Conservation (phyloP, 1,140 invertebrate species). For the Drosophila willistoni region DNA sequence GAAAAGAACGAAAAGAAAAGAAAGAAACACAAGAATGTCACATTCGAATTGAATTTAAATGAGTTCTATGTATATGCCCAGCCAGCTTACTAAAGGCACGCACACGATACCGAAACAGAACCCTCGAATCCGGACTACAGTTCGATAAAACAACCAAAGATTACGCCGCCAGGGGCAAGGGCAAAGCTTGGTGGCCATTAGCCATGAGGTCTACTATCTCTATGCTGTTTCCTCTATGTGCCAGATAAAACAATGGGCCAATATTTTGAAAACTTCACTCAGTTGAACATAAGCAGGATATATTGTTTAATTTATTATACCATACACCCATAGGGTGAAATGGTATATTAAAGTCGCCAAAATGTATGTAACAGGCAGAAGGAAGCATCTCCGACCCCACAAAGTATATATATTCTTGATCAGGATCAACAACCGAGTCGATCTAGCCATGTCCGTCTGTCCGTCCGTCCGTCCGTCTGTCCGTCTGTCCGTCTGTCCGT, state of each 20-base stretch:
- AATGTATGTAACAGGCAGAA: no score
- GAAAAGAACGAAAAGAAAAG: conserved; percentile 20
- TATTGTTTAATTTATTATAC: background rate
- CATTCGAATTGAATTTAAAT: conserved; percentile 81
- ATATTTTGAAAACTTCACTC: background rate
- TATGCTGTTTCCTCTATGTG: background rate
- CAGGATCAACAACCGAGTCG: no score
- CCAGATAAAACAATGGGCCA: conserved; percentile 11
- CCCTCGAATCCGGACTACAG: conserved; percentile 42
- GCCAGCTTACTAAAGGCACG: conserved; percentile 6
- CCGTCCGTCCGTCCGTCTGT: no score
- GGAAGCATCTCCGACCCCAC: no score
- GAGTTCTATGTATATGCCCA: conserved; percentile 64
- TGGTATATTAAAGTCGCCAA: no score
- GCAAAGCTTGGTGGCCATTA: conserved; percentile 51
- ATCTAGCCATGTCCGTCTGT: no score
- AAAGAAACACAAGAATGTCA: conserved; percentile 63
- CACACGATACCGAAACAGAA: conserved; percentile 15
- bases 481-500: no score
- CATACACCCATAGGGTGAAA: no score
- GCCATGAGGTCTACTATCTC: conserved; percentile 24
- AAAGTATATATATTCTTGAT: no score
- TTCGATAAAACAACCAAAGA: conserved; percentile 63
- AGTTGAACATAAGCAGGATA: background rate
- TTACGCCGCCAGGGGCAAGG: conserved; percentile 46